A percentile compares a stretch with the other conserved stretches of the same genome.
phyloP scores from a whole-genome alignment of 1,140 invertebrate species.

The Leptinotarsa lineolata region DNA sequence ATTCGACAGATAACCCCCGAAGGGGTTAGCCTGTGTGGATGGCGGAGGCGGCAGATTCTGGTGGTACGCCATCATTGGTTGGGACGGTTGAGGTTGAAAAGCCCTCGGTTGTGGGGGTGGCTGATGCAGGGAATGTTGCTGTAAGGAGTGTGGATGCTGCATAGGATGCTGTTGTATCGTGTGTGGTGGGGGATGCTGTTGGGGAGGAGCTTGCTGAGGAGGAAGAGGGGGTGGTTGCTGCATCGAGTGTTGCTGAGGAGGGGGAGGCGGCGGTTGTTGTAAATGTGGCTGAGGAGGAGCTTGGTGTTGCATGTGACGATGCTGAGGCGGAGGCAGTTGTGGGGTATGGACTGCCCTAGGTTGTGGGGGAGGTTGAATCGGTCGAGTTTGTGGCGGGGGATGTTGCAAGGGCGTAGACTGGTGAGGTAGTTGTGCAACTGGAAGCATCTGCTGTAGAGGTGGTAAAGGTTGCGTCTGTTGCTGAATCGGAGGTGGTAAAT shows the following conservation, averaged over 20 bases:
- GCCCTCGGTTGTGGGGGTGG: constrained; percentile 14
- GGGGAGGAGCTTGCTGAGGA: constrained; percentile 16
- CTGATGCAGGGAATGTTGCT: constrained; percentile 11
- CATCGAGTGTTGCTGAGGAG: constrained; percentile 23
- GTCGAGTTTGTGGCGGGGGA: not conserved
- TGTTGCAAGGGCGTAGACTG: too few relatives aligned
- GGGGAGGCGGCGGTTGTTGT: constrained; percentile 31
- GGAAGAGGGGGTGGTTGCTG: constrained; percentile 22
- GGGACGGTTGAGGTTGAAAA: constrained; percentile 20
- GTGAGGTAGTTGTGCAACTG: not conserved
- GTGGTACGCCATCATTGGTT: not conserved
- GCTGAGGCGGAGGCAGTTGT: not conserved
- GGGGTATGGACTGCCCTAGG: constrained; percentile 12
- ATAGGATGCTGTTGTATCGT: not conserved
- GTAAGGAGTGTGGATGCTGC: constrained; percentile 15
- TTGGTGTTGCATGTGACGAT: constrained; percentile 6
- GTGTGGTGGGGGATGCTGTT: constrained; percentile 34
- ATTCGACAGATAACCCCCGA: constrained; percentile 45
- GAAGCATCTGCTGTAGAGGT: not conserved
- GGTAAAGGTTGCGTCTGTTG: not conserved
- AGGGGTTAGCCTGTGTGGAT: constrained; percentile 40
- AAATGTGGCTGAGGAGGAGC: constrained; percentile 7
- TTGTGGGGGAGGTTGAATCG: not conserved
- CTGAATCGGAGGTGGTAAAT: not conserved
- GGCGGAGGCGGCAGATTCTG: constrained; percentile 26